Percentiles rank a stretch among this genome's conserved stretches.
Conservation (phyloP, 2,113 vertebrate species). For the Chaetodon auriga region DNA sequence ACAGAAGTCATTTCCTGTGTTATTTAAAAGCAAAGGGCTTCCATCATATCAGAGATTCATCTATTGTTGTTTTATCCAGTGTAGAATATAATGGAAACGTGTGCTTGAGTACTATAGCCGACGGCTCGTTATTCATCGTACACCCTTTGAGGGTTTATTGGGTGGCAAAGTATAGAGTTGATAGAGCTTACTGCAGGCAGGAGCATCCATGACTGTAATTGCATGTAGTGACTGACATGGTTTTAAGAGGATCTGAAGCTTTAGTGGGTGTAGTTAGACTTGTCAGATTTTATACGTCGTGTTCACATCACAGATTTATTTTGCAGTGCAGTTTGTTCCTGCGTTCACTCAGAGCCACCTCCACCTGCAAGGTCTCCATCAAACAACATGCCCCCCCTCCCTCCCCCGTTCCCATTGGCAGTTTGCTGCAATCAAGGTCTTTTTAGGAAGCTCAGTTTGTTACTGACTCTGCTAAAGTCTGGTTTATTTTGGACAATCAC, state of each 20-base stretch:
- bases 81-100: conserved; percentile 22
- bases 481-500: not conserved
- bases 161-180: conserved; percentile 15
- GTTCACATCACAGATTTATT: conserved; percentile 12
- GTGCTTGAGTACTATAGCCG: conserved; percentile 7
- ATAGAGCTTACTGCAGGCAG: conserved; percentile 22
- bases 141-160: conserved; percentile 49
- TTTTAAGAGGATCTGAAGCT: conserved; percentile 28
- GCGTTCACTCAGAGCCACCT: conserved; percentile 1
- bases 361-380: not conserved
- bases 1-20: conserved; percentile 35
- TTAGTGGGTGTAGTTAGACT: conserved; percentile 26
- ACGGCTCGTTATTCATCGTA: conserved; percentile 26
- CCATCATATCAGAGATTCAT: conserved; percentile 41
- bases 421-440: not conserved
- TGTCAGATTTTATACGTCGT: not conserved
- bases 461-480: not conserved
- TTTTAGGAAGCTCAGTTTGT: not conserved
- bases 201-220: conserved; percentile 47
- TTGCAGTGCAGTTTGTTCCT: not conserved
- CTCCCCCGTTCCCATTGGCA: not conserved
- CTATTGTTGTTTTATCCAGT: conserved; percentile 1
- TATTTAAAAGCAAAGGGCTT: conserved; percentile 36
- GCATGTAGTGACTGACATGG: conserved; percentile 22
- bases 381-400: not conserved